phyloP scores from a whole-genome alignment of 2,888 invertebrate genomes.

The Psylliodes chrysocephalus region DNA sequence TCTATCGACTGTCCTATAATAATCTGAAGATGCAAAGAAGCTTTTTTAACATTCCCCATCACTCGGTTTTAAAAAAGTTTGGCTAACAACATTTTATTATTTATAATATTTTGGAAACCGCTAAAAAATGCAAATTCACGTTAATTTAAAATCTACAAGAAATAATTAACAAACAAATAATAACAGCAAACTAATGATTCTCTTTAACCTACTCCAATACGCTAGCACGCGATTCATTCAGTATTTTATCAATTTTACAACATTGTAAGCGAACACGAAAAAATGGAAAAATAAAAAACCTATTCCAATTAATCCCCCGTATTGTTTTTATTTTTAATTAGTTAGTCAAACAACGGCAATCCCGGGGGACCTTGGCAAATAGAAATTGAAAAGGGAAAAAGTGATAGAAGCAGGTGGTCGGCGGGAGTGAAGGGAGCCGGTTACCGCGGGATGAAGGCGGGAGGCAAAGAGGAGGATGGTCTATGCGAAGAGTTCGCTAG shows the following conservation, averaged over 20 bases:
- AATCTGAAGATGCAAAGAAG: too few species aligned
- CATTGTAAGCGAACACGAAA: background rate
- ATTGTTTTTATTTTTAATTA: slow-evolving; percentile 39
- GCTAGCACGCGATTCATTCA: background rate
- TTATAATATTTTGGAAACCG: too few species aligned
- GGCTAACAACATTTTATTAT: too few species aligned
- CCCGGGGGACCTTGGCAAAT: slow-evolving; percentile 19
- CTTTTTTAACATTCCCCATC: too few species aligned
- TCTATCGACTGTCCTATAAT: too few species aligned
- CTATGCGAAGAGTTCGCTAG: slow-evolving; percentile 47
- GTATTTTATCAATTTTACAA: background rate
- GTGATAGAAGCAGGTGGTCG: slow-evolving; percentile 28
- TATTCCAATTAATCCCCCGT: slow-evolving; percentile 35
- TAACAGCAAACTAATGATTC: too few species aligned
- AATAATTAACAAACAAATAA: too few species aligned
- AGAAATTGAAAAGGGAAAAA: slow-evolving; percentile 23
- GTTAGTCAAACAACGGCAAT: slow-evolving; percentile 33
- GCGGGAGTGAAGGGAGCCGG: background rate
- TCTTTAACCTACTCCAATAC: too few species aligned
- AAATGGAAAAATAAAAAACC: slow-evolving; percentile 1
- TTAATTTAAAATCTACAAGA: too few species aligned
- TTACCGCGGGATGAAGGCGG: background rate
- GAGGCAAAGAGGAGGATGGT: background rate
- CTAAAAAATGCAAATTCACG: too few species aligned
- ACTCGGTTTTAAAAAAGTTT: too few species aligned